Base-by-base conservation (phyloP, 2,888 invertebrate genomes). In the Creontiades dilutus region DNA sequence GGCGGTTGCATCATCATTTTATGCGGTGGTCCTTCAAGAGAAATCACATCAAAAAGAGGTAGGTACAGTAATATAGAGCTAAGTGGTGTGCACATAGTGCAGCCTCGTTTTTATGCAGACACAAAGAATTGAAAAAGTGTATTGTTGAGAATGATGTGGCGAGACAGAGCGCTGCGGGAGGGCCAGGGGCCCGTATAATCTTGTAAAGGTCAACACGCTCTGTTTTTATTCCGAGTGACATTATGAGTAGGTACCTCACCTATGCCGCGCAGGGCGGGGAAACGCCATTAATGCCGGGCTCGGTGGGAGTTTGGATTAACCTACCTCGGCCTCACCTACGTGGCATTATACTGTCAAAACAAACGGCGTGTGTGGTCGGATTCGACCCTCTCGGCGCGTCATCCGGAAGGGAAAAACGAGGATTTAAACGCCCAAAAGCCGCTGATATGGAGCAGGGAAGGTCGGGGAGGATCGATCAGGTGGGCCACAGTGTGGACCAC, bases 221-320 rank as follows among this genome's bases (percentile, higher is more conserved):
- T 48, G 82, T 82, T 82, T 82, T 82, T 82, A 82, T 82, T 52
- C 19, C 48, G 52, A 23, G 82, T 82, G 82, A 82, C 82, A 82
- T 82, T 82, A 82, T 82, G 68, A 68, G 68, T n/a, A 16, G 16
- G 57, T 23, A 68, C 68, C 68, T 68, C 68, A 68, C 68, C 68
- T 68, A 37, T 37, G 37, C 37, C 37, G 23, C n/a, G 52, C 52
- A n/a, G 61, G 27, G 27, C 19, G 23, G 23, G 68, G 23, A 52
- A 52, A 52, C 11, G 11, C 3, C 52, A 52, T 52, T 52, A 37
- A 52, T 52, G 16, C 52, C 52, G 13, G 5, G 37, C 37, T 4
- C 52, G 16, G 52, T 2, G 27, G 68, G 57, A 16, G 14, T 57
- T 37, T 7, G 52, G 52, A 68, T 68, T 68, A 68, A 68, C 23